phyloP scores from a whole-genome alignment of 2,888 invertebrate species.

The Ecdyonurus torrentis region DNA sequence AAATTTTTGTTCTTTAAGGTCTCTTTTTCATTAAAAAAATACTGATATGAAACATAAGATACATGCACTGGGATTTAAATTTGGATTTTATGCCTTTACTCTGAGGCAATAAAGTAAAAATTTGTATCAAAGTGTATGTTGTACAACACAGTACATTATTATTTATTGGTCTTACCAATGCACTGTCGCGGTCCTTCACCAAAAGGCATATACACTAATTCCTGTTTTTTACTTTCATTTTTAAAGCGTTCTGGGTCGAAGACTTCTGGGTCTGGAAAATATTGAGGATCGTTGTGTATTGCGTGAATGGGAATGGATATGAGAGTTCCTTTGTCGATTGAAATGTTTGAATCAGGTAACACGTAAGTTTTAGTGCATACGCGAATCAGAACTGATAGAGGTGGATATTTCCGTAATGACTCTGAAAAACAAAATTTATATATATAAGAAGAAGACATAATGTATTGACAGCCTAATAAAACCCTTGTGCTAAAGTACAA shows the following conservation, averaged over 20 bases:
- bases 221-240: conserved; percentile 14
- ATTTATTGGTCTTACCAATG: conserved; percentile 28
- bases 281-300: background rate
- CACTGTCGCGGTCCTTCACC: conserved; percentile 38
- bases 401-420: conserved; percentile 19
- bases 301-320: background rate
- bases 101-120: too few species aligned
- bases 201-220: conserved; percentile 34
- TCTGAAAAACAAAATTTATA: background rate
- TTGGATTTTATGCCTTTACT: too few species aligned
- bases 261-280: background rate
- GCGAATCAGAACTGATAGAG: conserved; percentile 22
- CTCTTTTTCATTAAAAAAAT: too few species aligned
- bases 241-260: background rate
- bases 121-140: too few species aligned
- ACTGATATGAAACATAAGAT: too few species aligned
- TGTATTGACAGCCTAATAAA: too few species aligned
- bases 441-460: too few species aligned
- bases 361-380: conserved; percentile 22
- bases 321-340: background rate
- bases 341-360: conserved; percentile 13
- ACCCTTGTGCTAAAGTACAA: too few species aligned
- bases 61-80: too few species aligned
- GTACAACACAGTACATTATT: too few species aligned
- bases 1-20: too few species aligned